phyloP scores from a whole-genome alignment of 2,888 invertebrate species.

The Phaedon cochleariae region DNA sequence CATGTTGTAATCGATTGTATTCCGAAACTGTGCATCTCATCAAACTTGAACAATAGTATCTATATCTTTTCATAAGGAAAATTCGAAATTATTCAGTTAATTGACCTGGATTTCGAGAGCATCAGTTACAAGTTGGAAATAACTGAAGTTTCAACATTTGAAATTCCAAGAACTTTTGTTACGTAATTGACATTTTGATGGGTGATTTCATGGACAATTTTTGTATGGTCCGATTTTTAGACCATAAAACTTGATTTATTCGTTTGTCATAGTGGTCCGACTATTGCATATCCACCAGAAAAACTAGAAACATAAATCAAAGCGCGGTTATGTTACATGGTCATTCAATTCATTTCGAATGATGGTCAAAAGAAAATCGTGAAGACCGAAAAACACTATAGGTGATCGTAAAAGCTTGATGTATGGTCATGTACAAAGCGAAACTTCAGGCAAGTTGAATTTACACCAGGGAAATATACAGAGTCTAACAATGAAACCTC shows the following conservation, averaged over 20 bases:
- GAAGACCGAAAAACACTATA: not conserved
- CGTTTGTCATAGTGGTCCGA: not conserved
- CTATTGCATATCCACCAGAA: slow-evolving; percentile 21
- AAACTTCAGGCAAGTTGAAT: not conserved
- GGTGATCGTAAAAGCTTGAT: not conserved
- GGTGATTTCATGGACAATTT: not conserved
- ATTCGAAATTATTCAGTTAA: too few species aligned
- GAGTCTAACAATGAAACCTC: too few species aligned
- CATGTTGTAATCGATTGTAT: too few species aligned
- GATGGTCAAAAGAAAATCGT: slow-evolving; percentile 3
- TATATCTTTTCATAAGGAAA: too few species aligned
- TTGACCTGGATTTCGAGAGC: too few species aligned
- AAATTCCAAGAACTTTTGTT: not conserved
- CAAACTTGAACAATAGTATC: too few species aligned
- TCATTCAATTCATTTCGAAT: slow-evolving; percentile 22
- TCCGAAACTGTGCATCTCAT: too few species aligned
- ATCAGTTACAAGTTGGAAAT: too few species aligned
- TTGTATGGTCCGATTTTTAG: not conserved
- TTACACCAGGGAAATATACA: not conserved
- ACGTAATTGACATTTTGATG: too few species aligned
- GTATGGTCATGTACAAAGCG: not conserved
- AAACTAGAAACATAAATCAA: slow-evolving; percentile 25
- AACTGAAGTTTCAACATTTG: too few species aligned
- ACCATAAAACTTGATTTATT: not conserved
- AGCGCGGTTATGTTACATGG: slow-evolving; percentile 17